Base-by-base conservation (phyloP, 2,113 vertebrate genomes). In the Himantopus leucocephalus region DNA sequence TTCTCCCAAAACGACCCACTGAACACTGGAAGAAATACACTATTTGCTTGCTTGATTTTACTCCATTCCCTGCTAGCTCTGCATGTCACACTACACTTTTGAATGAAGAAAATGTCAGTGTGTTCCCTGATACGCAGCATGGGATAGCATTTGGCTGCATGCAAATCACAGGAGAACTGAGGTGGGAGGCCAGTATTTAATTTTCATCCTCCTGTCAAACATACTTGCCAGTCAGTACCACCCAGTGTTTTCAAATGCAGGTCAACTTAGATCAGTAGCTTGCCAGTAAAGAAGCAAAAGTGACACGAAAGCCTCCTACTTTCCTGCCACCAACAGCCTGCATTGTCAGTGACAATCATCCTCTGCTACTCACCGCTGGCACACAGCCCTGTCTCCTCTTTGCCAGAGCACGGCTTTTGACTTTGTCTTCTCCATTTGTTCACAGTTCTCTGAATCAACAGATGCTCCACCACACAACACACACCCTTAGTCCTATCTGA, bases 391-490 rank as follows among this genome's bases (percentile, higher is more conserved):
- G 64, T 45, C 80, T 86, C 55, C n/a, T 53, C 85, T 91, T 88
- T 72, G 58, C 35, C 76, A 95, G 32, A 89, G 39, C 32, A 12
- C 1, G 20, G 41, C 62, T 95, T 92, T 91, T 68, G 70, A 91
- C 62, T 88, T 85, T 78, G 48, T 68, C 58, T 85, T 68, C 62
- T 41, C 26, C 64, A 89, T 48, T 78, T 92, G 20, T 88, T 91
- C 55, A 78, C 39, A 91, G 48, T 62, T 73, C 80, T 92, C 77
- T 79, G 47, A 92, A 89, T 73, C 86, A 95, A 79, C 89, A 91
- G 39, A 85, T 64, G 45, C 41, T 89, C 66, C 50, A 89, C 21
- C 30, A 56, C n/a, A 70, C 9, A 92, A 56, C 34, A 78, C 43
- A 37, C 18, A 56, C 29, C 0, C 0, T 60, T 50, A 60, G 52